These are phyloP conservation scores for Podarcis siculus DNA, from an alignment of 2,797 vertebrate species.

Conservation along the genomic window DNA sequence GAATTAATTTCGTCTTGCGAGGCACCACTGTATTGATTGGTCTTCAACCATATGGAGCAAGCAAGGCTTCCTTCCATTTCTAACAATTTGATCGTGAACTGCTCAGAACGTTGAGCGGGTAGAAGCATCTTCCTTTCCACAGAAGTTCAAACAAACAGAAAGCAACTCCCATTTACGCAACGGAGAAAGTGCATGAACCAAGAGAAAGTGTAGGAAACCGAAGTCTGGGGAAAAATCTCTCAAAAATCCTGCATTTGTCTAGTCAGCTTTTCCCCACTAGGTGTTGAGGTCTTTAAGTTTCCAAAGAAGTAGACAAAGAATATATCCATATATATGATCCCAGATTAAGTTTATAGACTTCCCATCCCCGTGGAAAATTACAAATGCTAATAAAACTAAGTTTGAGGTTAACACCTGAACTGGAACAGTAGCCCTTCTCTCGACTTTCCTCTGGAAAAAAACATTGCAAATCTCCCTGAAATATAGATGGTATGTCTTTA, in stretches of 20 bases:
- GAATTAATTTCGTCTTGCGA: no score
- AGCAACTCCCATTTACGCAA: background rate
- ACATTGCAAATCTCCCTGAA: background rate
- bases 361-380: background rate
- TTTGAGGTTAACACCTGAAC: constrained; percentile 21
- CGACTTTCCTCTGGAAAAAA: background rate
- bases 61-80: background rate
- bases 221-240: background rate
- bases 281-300: background rate
- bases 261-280: background rate
- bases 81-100: background rate
- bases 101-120: background rate
- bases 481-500: background rate
- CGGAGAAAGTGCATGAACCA: background rate
- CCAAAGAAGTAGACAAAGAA: constrained; percentile 22
- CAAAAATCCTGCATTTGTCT: background rate
- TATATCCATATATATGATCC: constrained; percentile 23
- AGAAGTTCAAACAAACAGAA: background rate
- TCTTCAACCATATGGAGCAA: background rate
- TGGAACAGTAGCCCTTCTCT: background rate
- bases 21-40: no score
- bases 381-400: constrained; percentile 1
- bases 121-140: background rate
- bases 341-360: constrained; percentile 31
- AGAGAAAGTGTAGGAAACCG: background rate